These are phyloP conservation scores for Aldabrachelys gigantea DNA, from an alignment of 2,113 vertebrate species.

Conservation along the genomic window DNA sequence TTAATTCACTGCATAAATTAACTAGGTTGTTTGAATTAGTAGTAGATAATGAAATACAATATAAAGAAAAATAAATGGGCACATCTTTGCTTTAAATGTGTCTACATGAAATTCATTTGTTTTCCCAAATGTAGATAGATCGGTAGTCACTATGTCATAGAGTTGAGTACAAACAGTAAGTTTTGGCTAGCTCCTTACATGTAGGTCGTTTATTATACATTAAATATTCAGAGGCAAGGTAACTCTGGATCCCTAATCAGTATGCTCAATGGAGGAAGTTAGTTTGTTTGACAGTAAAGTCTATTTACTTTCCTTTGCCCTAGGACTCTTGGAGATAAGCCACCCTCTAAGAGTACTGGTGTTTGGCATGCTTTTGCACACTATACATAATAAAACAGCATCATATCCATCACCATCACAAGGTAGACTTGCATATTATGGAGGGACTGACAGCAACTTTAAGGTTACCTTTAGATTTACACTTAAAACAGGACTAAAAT, in stretches of 20 bases:
- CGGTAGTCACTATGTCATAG: not conserved
- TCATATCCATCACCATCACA: not conserved
- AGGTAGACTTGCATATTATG: not conserved
- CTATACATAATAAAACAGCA: no score
- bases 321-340: rapidly evolving
- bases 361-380: not conserved
- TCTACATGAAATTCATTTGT: not conserved
- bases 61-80: not conserved
- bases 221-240: not conserved
- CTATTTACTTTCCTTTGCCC: not conserved
- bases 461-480: not conserved
- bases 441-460: not conserved
- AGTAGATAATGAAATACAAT: not conserved
- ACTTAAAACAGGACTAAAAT: not conserved
- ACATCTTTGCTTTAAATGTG: not conserved
- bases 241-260: not conserved
- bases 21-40: not conserved
- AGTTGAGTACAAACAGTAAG: not conserved
- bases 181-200: rapidly evolving
- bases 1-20: not conserved
- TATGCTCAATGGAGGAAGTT: not conserved
- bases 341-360: rapidly evolving
- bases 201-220: not conserved
- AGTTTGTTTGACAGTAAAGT: not conserved
- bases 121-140: not conserved